These are phyloP conservation scores for Eumacrocentrus americanus DNA, from an alignment of 2,888 invertebrate genomes.

Conservation along the genomic window DNA sequence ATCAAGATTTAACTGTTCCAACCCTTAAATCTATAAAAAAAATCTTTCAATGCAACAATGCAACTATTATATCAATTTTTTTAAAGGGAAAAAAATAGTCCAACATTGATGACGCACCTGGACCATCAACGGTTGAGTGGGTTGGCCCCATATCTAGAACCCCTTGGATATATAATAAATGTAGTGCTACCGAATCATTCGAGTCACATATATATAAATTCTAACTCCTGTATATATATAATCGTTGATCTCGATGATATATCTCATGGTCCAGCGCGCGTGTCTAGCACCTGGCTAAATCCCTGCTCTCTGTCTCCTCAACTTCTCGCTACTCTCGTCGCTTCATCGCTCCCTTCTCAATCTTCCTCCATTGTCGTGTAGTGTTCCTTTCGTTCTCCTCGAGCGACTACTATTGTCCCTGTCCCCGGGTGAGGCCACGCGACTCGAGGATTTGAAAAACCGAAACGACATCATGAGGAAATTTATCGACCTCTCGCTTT, in stretches of 20 bases:
- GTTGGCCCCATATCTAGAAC: background rate
- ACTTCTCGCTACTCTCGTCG: background rate
- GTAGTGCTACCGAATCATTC: slow-evolving; percentile 19
- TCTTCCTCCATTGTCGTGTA: slow-evolving; percentile 8
- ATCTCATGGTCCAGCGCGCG: slow-evolving; percentile 30
- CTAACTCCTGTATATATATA: background rate
- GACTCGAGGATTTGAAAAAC: slow-evolving; percentile 17
- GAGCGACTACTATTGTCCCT: slow-evolving; percentile 17
- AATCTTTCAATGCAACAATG: too few relatives aligned
- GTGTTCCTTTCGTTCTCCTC: background rate
- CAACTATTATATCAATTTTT: background rate
- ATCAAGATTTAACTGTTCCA: too few relatives aligned
- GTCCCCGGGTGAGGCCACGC: slow-evolving; percentile 21
- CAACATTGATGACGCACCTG: background rate
- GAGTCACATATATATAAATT: slow-evolving; percentile 8
- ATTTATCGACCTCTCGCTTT: slow-evolving; percentile 22
- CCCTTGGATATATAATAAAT: background rate
- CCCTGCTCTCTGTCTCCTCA: slow-evolving; percentile 9
- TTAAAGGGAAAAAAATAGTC: background rate
- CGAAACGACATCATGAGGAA: slow-evolving; percentile 16
- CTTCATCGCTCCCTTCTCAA: background rate
- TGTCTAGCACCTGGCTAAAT: slow-evolving; percentile 36
- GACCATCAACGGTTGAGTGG: background rate
- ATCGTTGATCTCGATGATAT: slow-evolving; percentile 11
- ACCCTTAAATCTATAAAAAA: too few relatives aligned